Evolutionary conservation across 1,140 invertebrate genomes (phyloP).

Genomic region (Cylas formicarius): DNA sequence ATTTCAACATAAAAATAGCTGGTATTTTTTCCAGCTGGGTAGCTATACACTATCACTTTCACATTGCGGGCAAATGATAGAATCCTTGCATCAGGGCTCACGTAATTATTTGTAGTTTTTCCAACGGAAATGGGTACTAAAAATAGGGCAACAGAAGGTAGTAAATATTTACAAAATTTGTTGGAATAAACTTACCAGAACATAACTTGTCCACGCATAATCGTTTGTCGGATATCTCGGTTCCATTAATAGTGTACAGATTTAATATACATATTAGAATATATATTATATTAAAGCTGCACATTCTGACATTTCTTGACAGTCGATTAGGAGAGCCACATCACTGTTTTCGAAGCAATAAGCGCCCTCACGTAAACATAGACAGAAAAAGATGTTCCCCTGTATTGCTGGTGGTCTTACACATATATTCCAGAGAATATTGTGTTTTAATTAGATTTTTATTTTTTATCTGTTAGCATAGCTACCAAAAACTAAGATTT

Average conservation of each 20-base stretch:
- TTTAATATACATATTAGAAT: constrained; percentile 39
- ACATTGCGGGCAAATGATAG: constrained; percentile 56
- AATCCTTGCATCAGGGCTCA: constrained; percentile 49
- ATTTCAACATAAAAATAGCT: constrained; percentile 68
- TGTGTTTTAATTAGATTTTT: no score
- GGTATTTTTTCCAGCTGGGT: constrained; percentile 56
- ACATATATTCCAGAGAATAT: no score
- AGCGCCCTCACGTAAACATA: no score
- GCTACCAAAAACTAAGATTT: no score
- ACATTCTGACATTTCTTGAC: constrained; percentile 47
- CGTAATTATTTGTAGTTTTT: constrained; percentile 53
- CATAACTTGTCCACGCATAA: constrained; percentile 55
- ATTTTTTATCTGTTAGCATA: no score
- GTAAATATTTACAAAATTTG: constrained; percentile 10
- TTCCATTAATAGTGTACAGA: constrained; percentile 22
- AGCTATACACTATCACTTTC: constrained; percentile 62
- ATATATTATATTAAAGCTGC: constrained; percentile 43
- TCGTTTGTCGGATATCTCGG: constrained; percentile 51
- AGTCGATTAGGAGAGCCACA: constrained; percentile 43
- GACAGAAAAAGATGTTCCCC: no score
- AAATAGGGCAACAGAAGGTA: constrained; percentile 37
- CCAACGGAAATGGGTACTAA: constrained; percentile 59
- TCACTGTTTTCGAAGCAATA: constrained; percentile 30
- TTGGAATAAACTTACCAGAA: constrained; percentile 45
- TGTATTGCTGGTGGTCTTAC: no score